phyloP scores from a whole-genome alignment of 2,797 vertebrate genomes.

The Fringilla coelebs region DNA sequence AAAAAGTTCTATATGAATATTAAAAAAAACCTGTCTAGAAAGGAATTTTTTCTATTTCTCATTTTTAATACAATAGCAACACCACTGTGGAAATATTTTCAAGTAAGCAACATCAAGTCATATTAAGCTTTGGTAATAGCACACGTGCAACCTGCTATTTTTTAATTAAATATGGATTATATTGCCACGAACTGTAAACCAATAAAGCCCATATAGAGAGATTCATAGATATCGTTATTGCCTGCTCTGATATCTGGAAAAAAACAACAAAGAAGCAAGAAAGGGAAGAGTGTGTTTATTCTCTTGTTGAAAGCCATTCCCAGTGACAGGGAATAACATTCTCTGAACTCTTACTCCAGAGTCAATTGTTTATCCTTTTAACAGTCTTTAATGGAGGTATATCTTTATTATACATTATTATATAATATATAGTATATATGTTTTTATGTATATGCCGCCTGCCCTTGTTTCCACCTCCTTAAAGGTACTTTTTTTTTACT shows the following conservation, averaged over 20 bases:
- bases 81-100: background rate
- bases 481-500: background rate
- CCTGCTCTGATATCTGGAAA: background rate
- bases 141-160: background rate
- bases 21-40: background rate
- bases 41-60: background rate
- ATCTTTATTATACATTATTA: background rate
- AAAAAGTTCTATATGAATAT: background rate
- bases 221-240: background rate
- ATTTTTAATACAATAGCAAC: background rate
- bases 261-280: background rate
- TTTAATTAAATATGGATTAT: background rate
- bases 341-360: background rate
- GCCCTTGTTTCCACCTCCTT: background rate
- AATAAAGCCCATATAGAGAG: background rate
- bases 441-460: fast-evolving
- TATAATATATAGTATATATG: too few relatives aligned
- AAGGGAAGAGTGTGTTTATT: background rate
- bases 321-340: background rate
- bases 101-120: background rate
- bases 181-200: background rate
- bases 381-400: background rate
- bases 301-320: background rate
- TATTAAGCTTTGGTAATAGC: background rate
- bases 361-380: background rate